Evolutionary conservation across 2,113 vertebrate species (phyloP).

Genomic region (Eira barbara): DNA sequence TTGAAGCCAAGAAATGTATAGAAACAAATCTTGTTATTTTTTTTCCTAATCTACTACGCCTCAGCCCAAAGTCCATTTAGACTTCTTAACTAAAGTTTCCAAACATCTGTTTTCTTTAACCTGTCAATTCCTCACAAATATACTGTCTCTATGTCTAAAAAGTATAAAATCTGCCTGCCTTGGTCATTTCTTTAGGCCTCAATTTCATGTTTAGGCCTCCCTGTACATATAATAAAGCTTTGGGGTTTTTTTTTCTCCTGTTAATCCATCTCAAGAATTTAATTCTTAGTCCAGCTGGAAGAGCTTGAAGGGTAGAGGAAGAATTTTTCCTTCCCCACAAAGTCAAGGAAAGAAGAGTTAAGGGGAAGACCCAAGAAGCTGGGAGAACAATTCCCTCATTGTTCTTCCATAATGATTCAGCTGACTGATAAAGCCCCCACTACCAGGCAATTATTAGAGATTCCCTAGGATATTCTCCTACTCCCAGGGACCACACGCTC

Average conservation of each 20-base stretch:
- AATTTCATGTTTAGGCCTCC: too few relatives aligned
- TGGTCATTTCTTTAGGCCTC: too few relatives aligned
- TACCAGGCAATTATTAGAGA: background rate
- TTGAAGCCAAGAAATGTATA: background rate
- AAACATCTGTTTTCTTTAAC: background rate
- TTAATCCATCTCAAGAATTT: background rate
- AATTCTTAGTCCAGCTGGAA: background rate
- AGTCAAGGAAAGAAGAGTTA: background rate
- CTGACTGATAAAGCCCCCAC: background rate
- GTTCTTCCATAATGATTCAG: background rate
- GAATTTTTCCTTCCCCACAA: background rate
- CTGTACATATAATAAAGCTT: too few relatives aligned
- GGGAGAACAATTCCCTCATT: background rate
- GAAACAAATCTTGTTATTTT: background rate
- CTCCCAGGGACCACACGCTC: background rate
- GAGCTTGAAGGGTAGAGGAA: background rate
- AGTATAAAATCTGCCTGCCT: too few relatives aligned
- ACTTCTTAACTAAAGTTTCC: background rate
- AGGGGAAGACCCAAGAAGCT: background rate
- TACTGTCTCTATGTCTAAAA: too few relatives aligned
- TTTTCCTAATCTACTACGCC: background rate
- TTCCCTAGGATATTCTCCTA: background rate
- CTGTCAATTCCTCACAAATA: background rate
- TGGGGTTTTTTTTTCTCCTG: background rate
- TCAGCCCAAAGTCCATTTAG: background rate